A percentile compares a stretch with the other conserved stretches of the same genome.
Evolutionary conservation across 2,113 vertebrate species (phyloP).

Genomic region (Emydocephalus ijimae): DNA sequence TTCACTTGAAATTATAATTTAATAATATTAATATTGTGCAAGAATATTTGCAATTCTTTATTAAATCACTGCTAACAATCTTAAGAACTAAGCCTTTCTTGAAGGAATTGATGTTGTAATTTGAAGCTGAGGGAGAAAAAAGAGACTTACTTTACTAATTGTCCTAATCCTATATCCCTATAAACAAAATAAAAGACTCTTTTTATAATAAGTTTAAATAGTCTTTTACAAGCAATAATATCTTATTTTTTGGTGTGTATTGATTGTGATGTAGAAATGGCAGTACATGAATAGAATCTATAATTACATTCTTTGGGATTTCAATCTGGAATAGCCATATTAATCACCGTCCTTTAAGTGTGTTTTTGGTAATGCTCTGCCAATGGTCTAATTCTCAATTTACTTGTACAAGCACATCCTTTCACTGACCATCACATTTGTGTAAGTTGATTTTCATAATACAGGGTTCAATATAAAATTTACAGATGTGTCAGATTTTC

Average conservation of each 20-base stretch:
- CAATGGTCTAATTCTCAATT: slow-evolving; percentile 34
- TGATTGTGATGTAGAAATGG: slow-evolving; percentile 62
- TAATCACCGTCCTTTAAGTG: slow-evolving; percentile 43
- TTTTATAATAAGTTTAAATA: slow-evolving; percentile 70
- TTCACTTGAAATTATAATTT: slow-evolving; percentile 57
- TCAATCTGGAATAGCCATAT: slow-evolving; percentile 51
- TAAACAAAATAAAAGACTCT: slow-evolving; percentile 51
- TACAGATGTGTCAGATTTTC: slow-evolving; percentile 58
- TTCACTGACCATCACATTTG: slow-evolving; percentile 29
- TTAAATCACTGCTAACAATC: slow-evolving; percentile 57
- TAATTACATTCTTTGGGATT: slow-evolving; percentile 45
- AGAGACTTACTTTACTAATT: slow-evolving; percentile 58
- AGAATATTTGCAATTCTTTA: slow-evolving; percentile 55
- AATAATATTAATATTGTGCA: slow-evolving; percentile 33
- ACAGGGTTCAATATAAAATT: slow-evolving; percentile 53
- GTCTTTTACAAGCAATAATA: slow-evolving; percentile 71
- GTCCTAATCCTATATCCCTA: slow-evolving; percentile 69
- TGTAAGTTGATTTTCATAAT: slow-evolving; percentile 49
- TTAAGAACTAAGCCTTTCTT: slow-evolving; percentile 57
- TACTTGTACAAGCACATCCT: slow-evolving; percentile 43
- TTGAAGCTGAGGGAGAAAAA: slow-evolving; percentile 50
- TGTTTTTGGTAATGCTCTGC: slow-evolving; percentile 28
- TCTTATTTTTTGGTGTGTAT: slow-evolving; percentile 60
- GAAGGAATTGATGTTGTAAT: slow-evolving; percentile 66
- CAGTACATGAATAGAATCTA: slow-evolving; percentile 62